Percentiles rank a stretch among this genome's conserved stretches.
These are phyloP conservation scores for Hylyphantes graminicola DNA, from an alignment of 1,140 invertebrate genomes.

Conservation along the genomic window DNA sequence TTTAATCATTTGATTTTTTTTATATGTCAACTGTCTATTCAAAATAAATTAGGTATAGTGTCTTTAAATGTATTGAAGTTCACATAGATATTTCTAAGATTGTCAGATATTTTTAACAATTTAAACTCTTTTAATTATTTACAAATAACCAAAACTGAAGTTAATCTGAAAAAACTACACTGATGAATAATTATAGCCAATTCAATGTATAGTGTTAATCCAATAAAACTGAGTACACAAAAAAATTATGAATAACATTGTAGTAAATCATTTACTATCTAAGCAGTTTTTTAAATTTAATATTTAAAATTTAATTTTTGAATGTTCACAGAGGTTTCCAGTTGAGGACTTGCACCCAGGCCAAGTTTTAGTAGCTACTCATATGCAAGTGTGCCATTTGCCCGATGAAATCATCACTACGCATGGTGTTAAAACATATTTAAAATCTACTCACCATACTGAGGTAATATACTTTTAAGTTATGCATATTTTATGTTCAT, in stretches of 20 bases:
- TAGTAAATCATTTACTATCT: too few species aligned
- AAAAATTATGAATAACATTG: too few species aligned
- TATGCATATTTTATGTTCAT: background rate
- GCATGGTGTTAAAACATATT: conserved; percentile 20
- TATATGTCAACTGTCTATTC: background rate
- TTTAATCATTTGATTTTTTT: background rate
- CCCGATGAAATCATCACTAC: conserved; percentile 37
- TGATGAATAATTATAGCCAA: too few species aligned
- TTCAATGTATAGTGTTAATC: too few species aligned
- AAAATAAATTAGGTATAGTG: background rate
- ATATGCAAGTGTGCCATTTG: conserved; percentile 48
- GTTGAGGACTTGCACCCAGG: conserved; percentile 46
- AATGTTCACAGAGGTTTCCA: conserved; percentile 26
- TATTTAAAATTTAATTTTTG: background rate
- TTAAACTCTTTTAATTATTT: too few species aligned
- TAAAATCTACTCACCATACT: conserved; percentile 48
- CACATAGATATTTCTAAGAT: too few species aligned
- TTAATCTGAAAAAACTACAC: too few species aligned
- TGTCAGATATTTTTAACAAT: too few species aligned
- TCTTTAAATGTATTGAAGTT: too few species aligned
- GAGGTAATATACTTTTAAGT: conserved; percentile 14
- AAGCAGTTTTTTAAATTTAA: background rate
- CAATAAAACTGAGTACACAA: too few species aligned
- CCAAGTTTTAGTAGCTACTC: conserved; percentile 52
- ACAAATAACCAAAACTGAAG: too few species aligned